Evolutionary conservation across 2,797 vertebrate genomes (phyloP), one percentile per base, ranked within the genome.

Genomic region (Tolypeutes matacus): DNA sequence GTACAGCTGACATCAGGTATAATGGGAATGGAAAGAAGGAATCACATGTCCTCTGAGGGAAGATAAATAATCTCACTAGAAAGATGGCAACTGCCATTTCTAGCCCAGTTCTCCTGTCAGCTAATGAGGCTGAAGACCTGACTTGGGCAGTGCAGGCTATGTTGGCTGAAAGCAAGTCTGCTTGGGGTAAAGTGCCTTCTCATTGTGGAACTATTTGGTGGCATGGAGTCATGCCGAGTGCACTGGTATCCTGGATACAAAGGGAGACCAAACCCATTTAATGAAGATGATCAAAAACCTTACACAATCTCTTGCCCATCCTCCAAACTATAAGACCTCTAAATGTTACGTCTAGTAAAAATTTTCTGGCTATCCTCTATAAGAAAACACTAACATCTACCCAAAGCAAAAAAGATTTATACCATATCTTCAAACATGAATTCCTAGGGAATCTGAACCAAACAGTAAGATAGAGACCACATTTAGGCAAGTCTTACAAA

Each of bases 391-490:
- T 81, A 72, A 64, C 21, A 65, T 53, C 17, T 92, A 5, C 42
- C 36, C 58, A 14, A 2, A 78, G 60, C 39, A 34, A 82, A 46
- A 70, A 0, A 77, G 82, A 65, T 72, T 81, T 14, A 49, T 4
- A 56, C 13, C 21, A 80, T 25, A 77, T 65, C 39, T 31, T 85
- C 69, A 89, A 81, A 91, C 36, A 87, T 53, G 8, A 94, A 69
- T 96, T 89, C 27, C 53, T 86, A 69, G 49, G 53, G 80, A 76
- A 58, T 69, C 7, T 34, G 34, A 95, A 85, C 12, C 18, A 88
- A 85, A 88, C 2, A 60, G 58, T 58, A 83, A 58, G 87, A 53
- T 10, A 77, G 10, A 88, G 51, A 65, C 27, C 56, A 77, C 11
- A 29, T 69, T 93, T 46, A 89, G 29, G 18, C 20, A 86, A 83